Evolutionary conservation across 2,113 vertebrate genomes (phyloP), one percentile per base, ranked within the genome.

Genomic region (Pangasianodon gigas): DNA sequence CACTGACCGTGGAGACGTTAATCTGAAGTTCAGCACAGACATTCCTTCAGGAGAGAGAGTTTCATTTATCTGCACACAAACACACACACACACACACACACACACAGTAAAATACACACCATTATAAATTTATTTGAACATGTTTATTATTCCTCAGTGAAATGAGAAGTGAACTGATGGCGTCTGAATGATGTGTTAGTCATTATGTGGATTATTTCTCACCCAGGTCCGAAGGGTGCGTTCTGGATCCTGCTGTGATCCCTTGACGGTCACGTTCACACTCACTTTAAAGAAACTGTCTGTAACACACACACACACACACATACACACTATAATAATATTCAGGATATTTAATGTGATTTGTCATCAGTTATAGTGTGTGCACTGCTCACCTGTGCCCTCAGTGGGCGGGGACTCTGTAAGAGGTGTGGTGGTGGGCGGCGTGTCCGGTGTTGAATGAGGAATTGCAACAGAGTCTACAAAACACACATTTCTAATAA

Each of bases 241-340:
- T 13, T 91, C 80, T 37, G 93, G 84, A 44, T 96, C 84, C 29
- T 86, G 51, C 56, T 37, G 29, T 6, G 79, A 11, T 67, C 93
- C 94, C 10, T 7, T 92, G 21, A 96, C 82, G 14, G 94, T 94
- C 67, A 95, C 92, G 0, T 95, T 96, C 75, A 94, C 32, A 54
- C 52, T 88, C 0, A 96, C 95, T 88, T 94, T 93, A 91, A 95
- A 96, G 79, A 95, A 96, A 60, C 4, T 92, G n/a, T 91, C 93
- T 93, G 85, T 41, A 84, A 84, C 19, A 56, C 29, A 90, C 10
- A 71, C 62, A 86, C 41, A 85, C 46, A 88, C 9, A 85, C 37
- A 65, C 58, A 62, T 60, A 85, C 58, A 85, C 26, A 84, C 14
- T 8, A 18, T 51, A 8, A 52, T n/a, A 80, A 80, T 79, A 79